Percentiles rank a stretch among this genome's conserved stretches.
Conservation (phyloP, 2,113 vertebrate species). For the Trematocara unimaculatum region DNA sequence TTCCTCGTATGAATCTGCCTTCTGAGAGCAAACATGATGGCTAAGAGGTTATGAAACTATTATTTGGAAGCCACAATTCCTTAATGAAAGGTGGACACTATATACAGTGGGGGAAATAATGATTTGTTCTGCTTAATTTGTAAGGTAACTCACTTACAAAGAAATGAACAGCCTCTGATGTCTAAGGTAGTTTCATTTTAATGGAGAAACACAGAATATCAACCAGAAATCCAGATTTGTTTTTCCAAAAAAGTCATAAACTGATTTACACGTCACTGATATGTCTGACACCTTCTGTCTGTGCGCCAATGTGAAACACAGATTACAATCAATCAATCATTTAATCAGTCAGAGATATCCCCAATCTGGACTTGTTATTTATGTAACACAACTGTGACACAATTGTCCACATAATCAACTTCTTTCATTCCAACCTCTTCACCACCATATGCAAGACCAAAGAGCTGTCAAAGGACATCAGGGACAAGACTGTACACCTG, state of each 20-base stretch:
- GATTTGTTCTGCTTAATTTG: not conserved
- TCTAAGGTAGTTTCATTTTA: not conserved
- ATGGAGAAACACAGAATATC: not conserved
- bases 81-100: not conserved
- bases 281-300: not conserved
- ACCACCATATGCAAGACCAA: not conserved
- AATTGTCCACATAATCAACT: not conserved
- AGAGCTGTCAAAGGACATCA: not conserved
- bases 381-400: not conserved
- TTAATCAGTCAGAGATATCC: not conserved
- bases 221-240: not conserved
- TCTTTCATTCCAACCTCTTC: not conserved
- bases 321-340: not conserved
- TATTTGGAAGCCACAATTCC: not conserved
- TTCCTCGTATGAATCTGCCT: not conserved
- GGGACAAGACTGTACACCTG: not conserved
- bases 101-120: accelerated
- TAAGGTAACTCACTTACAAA: not conserved
- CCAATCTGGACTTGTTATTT: not conserved
- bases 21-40: not conserved
- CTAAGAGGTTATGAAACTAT: not conserved
- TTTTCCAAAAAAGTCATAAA: not conserved
- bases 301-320: accelerated
- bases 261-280: not conserved
- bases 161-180: not conserved